phyloP scores from a whole-genome alignment of 2,797 vertebrate genomes.

The Sternarchorhynchus goeldii region DNA sequence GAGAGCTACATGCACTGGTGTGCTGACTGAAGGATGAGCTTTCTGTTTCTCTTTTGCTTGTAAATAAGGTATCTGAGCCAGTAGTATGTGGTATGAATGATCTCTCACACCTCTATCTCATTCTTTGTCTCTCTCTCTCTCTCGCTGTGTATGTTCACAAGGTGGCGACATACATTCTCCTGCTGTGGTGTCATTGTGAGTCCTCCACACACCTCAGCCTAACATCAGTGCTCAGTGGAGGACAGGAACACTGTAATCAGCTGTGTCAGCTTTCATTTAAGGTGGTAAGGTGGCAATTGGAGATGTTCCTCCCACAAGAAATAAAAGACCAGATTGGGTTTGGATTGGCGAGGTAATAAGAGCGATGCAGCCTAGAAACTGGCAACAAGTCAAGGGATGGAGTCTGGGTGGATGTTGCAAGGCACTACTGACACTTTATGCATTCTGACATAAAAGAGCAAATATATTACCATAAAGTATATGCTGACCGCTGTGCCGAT shows the following conservation, averaged over 20 bases:
- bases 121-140: constrained; percentile 1
- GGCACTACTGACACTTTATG: background rate
- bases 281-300: constrained; percentile 33
- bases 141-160: background rate
- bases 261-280: constrained; percentile 52
- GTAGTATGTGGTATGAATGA: background rate
- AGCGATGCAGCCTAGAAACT: constrained; percentile 27
- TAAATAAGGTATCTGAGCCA: constrained; percentile 11
- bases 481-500: constrained; percentile 18
- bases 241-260: constrained; percentile 50
- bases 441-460: constrained; percentile 26
- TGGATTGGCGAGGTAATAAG: constrained; percentile 45
- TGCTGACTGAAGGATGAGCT: constrained; percentile 15
- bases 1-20: background rate
- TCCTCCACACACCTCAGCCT: constrained; percentile 28
- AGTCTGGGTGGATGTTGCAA: background rate
- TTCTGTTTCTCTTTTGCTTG: constrained; percentile 27
- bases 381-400: constrained; percentile 15
- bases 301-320: constrained; percentile 36
- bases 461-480: constrained; percentile 33
- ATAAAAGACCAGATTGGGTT: constrained; percentile 41
- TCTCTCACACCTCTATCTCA: background rate
- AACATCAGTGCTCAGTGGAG: constrained; percentile 26
- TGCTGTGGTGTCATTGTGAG: constrained; percentile 28
- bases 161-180: constrained; percentile 29